These are phyloP conservation scores for Limosa lapponica DNA, from an alignment of 2,797 vertebrate species.

Conservation along the genomic window DNA sequence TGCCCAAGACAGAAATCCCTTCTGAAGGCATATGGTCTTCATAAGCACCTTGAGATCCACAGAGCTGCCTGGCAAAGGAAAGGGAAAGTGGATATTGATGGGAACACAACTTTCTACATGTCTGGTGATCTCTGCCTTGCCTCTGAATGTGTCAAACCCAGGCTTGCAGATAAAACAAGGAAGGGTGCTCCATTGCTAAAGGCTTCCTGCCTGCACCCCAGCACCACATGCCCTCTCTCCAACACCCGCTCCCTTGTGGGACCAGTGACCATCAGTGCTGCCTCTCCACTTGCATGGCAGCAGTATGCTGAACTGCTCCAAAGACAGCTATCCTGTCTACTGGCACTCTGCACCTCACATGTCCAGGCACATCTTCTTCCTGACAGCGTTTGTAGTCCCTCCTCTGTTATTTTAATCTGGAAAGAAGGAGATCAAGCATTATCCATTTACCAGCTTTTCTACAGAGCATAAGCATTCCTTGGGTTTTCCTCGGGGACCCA, in stretches of 20 bases:
- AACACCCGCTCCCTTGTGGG: accelerated
- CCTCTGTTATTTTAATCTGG: slow-evolving; percentile 29
- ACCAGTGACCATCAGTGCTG: background rate
- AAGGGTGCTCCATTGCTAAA: background rate
- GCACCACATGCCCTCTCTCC: background rate
- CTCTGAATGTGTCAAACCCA: background rate
- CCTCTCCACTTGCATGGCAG: background rate
- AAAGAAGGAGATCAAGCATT: slow-evolving; percentile 32
- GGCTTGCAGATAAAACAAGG: background rate
- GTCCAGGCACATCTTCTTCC: background rate
- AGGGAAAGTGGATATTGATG: background rate
- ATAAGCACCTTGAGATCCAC: background rate
- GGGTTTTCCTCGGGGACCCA: background rate
- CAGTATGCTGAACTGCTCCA: background rate
- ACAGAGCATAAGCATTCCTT: slow-evolving; percentile 14
- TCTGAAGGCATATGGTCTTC: background rate
- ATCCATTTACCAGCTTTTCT: slow-evolving; percentile 39
- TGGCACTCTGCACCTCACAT: background rate
- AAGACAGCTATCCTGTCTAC: background rate
- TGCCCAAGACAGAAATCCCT: background rate
- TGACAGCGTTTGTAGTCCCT: background rate
- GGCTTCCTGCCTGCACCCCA: background rate
- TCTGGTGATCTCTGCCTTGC: background rate
- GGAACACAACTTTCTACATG: background rate
- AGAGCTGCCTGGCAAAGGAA: background rate